These are phyloP conservation scores for Fundulus diaphanus DNA, from an alignment of 2,797 vertebrate species.

Conservation along the genomic window DNA sequence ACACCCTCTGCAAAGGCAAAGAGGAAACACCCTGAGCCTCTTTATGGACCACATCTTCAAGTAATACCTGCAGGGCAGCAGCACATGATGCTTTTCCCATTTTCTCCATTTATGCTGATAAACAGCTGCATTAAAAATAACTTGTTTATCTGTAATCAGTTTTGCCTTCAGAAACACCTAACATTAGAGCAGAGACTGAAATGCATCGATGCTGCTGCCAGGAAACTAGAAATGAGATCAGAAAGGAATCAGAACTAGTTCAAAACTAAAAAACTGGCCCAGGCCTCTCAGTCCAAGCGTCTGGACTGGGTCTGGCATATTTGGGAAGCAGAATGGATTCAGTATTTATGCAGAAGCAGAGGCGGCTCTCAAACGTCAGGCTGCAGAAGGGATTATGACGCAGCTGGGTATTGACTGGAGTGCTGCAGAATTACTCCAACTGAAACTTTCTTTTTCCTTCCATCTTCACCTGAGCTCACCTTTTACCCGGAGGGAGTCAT, in stretches of 20 bases:
- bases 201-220: slow-evolving; percentile 77
- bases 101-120: background rate
- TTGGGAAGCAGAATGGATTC: slow-evolving; percentile 53
- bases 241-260: background rate
- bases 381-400: slow-evolving; percentile 76
- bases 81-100: background rate
- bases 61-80: background rate
- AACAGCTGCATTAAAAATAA: slow-evolving; percentile 3
- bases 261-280: slow-evolving; percentile 65
- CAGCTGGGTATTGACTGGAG: slow-evolving; percentile 73
- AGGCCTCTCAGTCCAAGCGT: slow-evolving; percentile 69
- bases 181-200: slow-evolving; percentile 74
- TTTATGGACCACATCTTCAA: background rate
- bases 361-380: slow-evolving; percentile 78
- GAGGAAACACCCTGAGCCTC: slow-evolving; percentile 43
- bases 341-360: slow-evolving; percentile 44
- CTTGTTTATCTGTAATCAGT: slow-evolving; percentile 14
- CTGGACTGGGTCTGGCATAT: slow-evolving; percentile 76
- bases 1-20: slow-evolving; percentile 46
- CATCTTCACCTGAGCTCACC: background rate
- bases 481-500: slow-evolving; percentile 60
- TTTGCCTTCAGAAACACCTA: slow-evolving; percentile 76
- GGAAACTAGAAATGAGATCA: slow-evolving; percentile 64
- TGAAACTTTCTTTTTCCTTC: background rate
- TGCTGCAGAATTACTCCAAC: slow-evolving; percentile 64